Evolutionary conservation across 1,140 invertebrate species (phyloP), one percentile per base, ranked within the genome.

Genomic region (Paraescarpia echinospica): DNA sequence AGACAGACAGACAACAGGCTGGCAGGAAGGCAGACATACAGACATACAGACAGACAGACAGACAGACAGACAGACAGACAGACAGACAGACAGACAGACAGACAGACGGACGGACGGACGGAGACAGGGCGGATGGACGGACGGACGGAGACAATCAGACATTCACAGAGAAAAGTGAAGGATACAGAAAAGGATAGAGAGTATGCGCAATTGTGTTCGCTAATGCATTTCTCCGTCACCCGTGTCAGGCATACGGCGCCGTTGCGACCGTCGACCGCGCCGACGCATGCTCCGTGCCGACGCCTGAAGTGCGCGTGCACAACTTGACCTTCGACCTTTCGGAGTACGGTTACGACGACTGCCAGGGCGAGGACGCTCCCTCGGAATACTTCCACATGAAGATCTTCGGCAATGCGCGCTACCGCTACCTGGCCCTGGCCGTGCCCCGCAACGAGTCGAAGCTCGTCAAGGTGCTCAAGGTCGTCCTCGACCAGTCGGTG

Each of bases 401-500:
- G 92, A 94, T 96, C 89, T 96, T 95, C 93, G 95, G 95, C 88
- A 95, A 94, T 48, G 94, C 94, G 89, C 93, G 94, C 41, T 93
- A 95, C 89, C 93, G 95, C 89, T 95, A 94, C 93, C 94, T 96
- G 93, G 93, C 95, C 18, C 93, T 96, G 90, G 93, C 94, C 14
- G 94, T 95, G 35, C 94, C 93, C 9, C 95, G 94, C 93, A 94
- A 94, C 92, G 95, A 96, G 90, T 95, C 94, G 12, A 94, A 94
- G 8, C 93, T 95, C 33, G 94, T 95, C 31, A 95, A 94, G 92
- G 93, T 95, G 14, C 93, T 96, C 12, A 93, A 94, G 6, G 95
- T 95, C 6, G 94, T 95, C 18, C 93, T 96, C 89, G 95, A 96
- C 93, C 94, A 95, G 94, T 95, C 95, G 91, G 95, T 95, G 94